These are phyloP conservation scores for Stegodyphus mimosarum DNA, from an alignment of 1,140 invertebrate species.

Conservation along the genomic window DNA sequence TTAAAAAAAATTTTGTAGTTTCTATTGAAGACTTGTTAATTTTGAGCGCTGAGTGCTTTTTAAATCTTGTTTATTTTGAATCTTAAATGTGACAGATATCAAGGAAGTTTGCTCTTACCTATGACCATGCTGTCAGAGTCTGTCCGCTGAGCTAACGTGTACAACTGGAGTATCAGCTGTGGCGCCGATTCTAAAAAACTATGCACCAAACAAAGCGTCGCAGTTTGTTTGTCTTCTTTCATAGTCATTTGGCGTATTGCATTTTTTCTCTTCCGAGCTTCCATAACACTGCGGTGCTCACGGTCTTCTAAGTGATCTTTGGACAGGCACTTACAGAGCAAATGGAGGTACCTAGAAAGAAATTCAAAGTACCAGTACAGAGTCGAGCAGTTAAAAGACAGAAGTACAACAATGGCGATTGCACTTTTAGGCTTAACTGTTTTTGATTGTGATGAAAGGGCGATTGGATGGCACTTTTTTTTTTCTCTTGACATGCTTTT, in stretches of 20 bases:
- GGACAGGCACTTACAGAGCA: conserved; percentile 35
- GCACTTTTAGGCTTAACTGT: no score
- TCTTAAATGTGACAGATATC: no score
- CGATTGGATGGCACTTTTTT: no score
- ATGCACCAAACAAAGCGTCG: conserved; percentile 63
- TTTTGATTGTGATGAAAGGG: no score
- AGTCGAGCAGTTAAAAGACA: no score
- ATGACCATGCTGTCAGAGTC: conserved; percentile 37
- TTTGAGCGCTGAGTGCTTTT: no score
- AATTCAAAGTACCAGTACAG: background rate
- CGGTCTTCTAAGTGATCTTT: conserved; percentile 28
- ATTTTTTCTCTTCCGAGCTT: conserved; percentile 44
- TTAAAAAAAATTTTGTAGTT: no score
- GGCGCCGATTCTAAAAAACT: conserved; percentile 63
- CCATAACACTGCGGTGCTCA: conserved; percentile 50
- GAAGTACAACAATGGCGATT: no score
- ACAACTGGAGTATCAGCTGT: conserved; percentile 63
- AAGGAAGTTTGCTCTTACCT: conserved; percentile 14
- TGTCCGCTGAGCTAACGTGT: conserved; percentile 59
- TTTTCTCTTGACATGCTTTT: no score
- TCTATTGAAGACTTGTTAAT: no score
- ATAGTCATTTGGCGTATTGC: conserved; percentile 59
- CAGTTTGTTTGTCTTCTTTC: conserved; percentile 64
- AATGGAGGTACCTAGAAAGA: conserved; percentile 21
- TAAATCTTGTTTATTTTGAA: no score